These are phyloP conservation scores for Anastatus disparis DNA, from an alignment of 1,140 invertebrate species.

Conservation along the genomic window DNA sequence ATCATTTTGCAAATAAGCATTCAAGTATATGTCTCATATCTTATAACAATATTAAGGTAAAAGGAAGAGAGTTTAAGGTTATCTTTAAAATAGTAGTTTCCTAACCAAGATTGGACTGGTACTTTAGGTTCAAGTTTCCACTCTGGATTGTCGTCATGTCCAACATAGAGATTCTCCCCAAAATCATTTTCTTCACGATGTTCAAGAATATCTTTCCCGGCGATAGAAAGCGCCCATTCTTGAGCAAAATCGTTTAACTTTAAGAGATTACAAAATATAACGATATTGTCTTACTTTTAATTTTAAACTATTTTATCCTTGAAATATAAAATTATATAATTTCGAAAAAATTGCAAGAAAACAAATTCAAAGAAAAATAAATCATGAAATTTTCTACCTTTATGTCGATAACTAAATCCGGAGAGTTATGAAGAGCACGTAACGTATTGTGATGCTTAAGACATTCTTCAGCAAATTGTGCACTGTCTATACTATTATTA, in stretches of 20 bases:
- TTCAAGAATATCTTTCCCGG: conserved; percentile 65
- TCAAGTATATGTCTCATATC: no score
- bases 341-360: no score
- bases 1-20: no score
- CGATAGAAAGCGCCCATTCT: conserved; percentile 74
- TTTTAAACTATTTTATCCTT: no score
- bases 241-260: conserved; percentile 68
- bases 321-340: no score
- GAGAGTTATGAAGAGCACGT: conserved; percentile 71
- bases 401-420: conserved; percentile 70
- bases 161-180: conserved; percentile 71
- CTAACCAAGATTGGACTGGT: conserved; percentile 56
- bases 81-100: no score
- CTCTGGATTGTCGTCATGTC: conserved; percentile 67
- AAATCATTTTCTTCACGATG: conserved; percentile 69
- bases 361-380: neutral
- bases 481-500: neutral
- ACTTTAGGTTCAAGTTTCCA: conserved; percentile 49
- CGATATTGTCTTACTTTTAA: no score
- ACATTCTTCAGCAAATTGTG: conserved; percentile 65
- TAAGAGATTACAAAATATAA: conserved; percentile 34
- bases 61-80: no score
- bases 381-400: conserved; percentile 64
- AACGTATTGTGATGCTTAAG: conserved; percentile 75
- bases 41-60: no score